Base-by-base conservation (phyloP, 2,888 invertebrate species). In the Ryuthela nishihirai region DNA sequence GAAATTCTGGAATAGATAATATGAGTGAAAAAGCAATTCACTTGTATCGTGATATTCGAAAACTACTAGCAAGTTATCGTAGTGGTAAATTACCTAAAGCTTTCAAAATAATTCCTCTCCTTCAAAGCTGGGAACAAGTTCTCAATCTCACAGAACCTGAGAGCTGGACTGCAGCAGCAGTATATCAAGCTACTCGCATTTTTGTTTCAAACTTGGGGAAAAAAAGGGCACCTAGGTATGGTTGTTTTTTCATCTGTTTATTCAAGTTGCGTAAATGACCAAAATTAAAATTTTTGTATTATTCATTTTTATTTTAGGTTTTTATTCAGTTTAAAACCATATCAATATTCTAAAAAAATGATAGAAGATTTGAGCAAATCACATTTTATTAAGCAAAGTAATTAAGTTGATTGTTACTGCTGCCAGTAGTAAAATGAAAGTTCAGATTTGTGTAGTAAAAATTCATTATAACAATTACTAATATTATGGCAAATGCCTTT, bases 81-180 rank as follows among this genome's bases (percentile, higher is more conserved):
- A 92, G 90, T 72, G 99, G 99, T 21, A 95, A 94, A 78, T 78
- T 99, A 29, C 99, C 99, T 0, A 98, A 99, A 75, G 94, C 97
- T 1, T 98, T 99, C 74, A 99, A 99, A 80, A 85, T 95, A 71
- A 83, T 99, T 62, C 98, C 98, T 3, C 85, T 85, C 72, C 78
- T 97, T 53, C 81, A 82, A 54, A 94, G 95, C 74, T 98, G 97
- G 97, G 95, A 95, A 72, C 91, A 94, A 75, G 72, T 77, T 36
- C 65, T 80, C 35, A 70, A 73, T 58, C 48, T 77, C 65, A 75
- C 77, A 72, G 88, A 91, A 74, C 98, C 99, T 7, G 84, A 89
- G n/a, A 83, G 82, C 36, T 99, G 99, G 99, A 88, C 92, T 49
- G 95, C 99, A 17, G 97, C 98, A 38, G 90, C 97, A 0, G 89